Conservation (phyloP, 2,888 invertebrate genomes). For the Tetrapedia diversipes region DNA sequence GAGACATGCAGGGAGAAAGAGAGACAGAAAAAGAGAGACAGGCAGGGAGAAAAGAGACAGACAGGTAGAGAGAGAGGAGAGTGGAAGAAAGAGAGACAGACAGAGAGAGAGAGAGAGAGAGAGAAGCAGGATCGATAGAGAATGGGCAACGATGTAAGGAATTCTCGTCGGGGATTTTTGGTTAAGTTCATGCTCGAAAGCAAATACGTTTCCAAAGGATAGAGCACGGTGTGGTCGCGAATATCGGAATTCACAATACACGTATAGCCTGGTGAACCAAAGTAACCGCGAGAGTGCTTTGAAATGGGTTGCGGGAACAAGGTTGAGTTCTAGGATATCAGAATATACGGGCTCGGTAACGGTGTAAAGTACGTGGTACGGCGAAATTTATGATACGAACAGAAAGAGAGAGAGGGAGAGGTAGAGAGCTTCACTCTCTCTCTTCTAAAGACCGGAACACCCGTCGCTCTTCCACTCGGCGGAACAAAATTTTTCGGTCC, state of each 20-base stretch:
- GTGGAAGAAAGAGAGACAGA: background rate
- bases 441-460: background rate
- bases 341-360: conserved; percentile 68
- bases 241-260: conserved; percentile 72
- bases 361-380: conserved; percentile 63
- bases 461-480: conserved; percentile 4
- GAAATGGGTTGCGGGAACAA: conserved; percentile 72
- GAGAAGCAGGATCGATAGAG: conserved; percentile 18
- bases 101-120: background rate
- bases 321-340: conserved; percentile 71
- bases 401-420: no score
- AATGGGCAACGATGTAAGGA: conserved; percentile 40
- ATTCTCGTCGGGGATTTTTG: conserved; percentile 57
- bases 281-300: conserved; percentile 71
- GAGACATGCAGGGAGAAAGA: background rate
- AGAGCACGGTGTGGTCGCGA: conserved; percentile 56
- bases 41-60: background rate
- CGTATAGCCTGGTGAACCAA: conserved; percentile 67
- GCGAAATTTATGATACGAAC: conserved; percentile 68
- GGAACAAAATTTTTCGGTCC: conserved; percentile 57
- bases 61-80: background rate
- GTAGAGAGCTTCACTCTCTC: no score
- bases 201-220: conserved; percentile 61
- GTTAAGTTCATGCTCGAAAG: conserved; percentile 54
- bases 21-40: background rate